These are phyloP conservation scores for Akabosia matsudoensis DNA, from an alignment of 1,140 invertebrate species.

Conservation along the genomic window DNA sequence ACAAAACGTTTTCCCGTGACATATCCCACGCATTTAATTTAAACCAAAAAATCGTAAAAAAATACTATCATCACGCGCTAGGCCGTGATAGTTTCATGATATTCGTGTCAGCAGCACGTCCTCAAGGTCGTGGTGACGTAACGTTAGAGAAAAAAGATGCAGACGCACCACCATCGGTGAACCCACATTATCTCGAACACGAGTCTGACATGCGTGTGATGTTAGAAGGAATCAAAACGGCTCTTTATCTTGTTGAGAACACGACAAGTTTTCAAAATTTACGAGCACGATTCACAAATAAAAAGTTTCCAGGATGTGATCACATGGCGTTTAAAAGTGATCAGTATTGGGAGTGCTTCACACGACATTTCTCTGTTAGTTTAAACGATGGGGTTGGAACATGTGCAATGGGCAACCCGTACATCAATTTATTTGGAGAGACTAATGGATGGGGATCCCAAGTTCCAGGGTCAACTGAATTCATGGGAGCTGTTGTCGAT, in stretches of 20 bases:
- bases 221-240: slow-evolving; percentile 29
- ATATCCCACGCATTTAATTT: slow-evolving; percentile 21
- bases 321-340: slow-evolving; percentile 71
- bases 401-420: slow-evolving; percentile 69
- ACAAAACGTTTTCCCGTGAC: slow-evolving; percentile 21
- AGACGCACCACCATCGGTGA: slow-evolving; percentile 25
- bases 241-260: slow-evolving; percentile 37
- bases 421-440: slow-evolving; percentile 24
- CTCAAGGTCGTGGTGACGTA: slow-evolving; percentile 17
- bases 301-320: slow-evolving; percentile 72
- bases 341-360: slow-evolving; percentile 82
- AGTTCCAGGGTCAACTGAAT: neutral
- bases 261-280: slow-evolving; percentile 34
- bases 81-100: slow-evolving; percentile 21
- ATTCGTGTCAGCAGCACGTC: neutral
- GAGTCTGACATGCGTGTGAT: slow-evolving; percentile 30
- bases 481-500: slow-evolving; percentile 28
- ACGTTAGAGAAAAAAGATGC: slow-evolving; percentile 26
- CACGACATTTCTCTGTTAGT: slow-evolving; percentile 80
- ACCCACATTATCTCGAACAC: slow-evolving; percentile 41
- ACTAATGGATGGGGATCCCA: neutral
- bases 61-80: slow-evolving; percentile 3
- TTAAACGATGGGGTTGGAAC: slow-evolving; percentile 63
- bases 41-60: neutral
- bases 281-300: slow-evolving; percentile 68